Conservation (phyloP, 2,888 invertebrate genomes). For the Terebella lapidaria region DNA sequence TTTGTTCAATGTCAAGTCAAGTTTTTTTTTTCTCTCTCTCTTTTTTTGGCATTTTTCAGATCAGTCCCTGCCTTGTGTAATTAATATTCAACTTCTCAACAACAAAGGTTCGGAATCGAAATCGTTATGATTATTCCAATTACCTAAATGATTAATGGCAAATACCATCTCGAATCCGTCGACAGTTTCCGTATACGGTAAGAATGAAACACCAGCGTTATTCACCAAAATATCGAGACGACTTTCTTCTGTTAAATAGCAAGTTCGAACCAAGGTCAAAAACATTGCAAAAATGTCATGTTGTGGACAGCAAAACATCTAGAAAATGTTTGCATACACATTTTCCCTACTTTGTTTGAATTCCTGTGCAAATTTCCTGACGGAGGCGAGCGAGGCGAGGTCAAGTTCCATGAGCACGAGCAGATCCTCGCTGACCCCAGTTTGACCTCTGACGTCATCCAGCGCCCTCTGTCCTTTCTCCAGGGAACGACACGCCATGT, state of each 20-base stretch:
- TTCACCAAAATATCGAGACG: conserved; percentile 44
- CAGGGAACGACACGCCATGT: conserved; percentile 17
- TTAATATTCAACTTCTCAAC: no score
- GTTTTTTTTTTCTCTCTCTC: no score
- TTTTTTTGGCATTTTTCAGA: no score
- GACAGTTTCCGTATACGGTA: conserved; percentile 35
- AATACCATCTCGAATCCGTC: conserved; percentile 49
- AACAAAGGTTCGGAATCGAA: no score
- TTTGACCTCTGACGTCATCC: conserved; percentile 4
- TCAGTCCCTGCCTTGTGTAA: no score
- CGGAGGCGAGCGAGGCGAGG: conserved; percentile 68
- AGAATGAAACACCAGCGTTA: conserved; percentile 46
- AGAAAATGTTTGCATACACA: no score
- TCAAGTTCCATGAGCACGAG: conserved; percentile 56
- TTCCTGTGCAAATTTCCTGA: conserved; percentile 66
- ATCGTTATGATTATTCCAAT: no score
- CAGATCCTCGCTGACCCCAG: background rate
- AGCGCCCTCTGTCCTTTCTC: conserved; percentile 14
- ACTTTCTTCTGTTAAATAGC: conserved; percentile 24
- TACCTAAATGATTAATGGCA: conserved; percentile 47
- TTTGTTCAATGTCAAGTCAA: no score
- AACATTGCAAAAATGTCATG: no score
- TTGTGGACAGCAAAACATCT: no score
- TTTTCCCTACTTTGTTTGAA: conserved; percentile 56
- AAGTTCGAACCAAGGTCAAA: no score